phyloP scores from a whole-genome alignment of 2,113 vertebrate species.

The Strix uralensis region DNA sequence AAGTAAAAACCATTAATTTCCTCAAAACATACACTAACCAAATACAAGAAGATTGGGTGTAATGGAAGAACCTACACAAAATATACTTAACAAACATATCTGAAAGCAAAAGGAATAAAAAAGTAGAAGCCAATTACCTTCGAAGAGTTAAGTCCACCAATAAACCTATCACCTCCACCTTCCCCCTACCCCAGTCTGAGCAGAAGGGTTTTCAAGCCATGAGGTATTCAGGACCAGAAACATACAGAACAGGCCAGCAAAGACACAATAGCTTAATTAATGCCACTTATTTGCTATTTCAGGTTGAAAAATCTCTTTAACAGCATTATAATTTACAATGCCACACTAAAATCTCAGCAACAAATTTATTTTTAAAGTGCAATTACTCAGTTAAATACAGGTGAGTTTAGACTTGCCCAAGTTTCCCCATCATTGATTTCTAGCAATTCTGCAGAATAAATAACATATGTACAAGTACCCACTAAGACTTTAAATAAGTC shows the following conservation, averaged over 20 bases:
- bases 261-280: background rate
- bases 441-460: background rate
- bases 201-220: background rate
- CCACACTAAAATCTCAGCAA: background rate
- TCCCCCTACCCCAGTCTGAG: background rate
- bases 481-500: background rate
- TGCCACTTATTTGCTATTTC: background rate
- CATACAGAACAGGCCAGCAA: background rate
- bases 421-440: background rate
- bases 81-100: background rate
- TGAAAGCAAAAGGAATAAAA: background rate
- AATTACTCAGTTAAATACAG: background rate
- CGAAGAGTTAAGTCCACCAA: background rate
- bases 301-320: background rate
- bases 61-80: background rate
- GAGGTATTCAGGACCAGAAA: background rate
- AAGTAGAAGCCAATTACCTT: background rate
- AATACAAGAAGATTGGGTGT: background rate
- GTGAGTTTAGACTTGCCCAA: background rate
- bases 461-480: background rate
- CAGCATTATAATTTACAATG: background rate
- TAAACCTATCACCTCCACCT: background rate
- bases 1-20: background rate
- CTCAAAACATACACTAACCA: background rate
- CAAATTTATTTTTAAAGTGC: background rate